phyloP scores from a whole-genome alignment of 1,140 invertebrate genomes.

The Drosophila tani region DNA sequence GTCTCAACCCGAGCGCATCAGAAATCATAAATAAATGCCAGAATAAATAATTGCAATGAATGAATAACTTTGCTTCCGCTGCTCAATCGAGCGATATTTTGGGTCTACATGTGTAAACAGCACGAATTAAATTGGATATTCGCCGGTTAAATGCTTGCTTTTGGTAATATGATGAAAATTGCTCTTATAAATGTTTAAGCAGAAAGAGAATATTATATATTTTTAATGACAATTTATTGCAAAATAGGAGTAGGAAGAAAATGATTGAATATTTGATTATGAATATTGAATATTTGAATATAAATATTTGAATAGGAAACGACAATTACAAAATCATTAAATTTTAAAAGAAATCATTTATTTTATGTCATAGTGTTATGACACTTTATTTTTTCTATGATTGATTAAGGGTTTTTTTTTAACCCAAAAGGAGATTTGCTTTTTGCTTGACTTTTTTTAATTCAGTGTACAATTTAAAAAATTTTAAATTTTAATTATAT shows the following conservation, averaged over 20 bases:
- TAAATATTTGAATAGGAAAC: too few species aligned
- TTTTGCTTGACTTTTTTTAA: too few species aligned
- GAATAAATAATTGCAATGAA: conserved; percentile 44
- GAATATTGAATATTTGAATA: too few species aligned
- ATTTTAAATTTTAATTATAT: too few species aligned
- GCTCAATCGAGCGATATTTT: conserved; percentile 37
- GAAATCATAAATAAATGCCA: conserved; percentile 43
- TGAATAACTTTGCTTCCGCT: conserved; percentile 40
- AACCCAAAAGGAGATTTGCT: too few species aligned
- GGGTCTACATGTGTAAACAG: conserved; percentile 15
- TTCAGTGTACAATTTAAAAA: too few species aligned
- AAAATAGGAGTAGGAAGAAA: background rate
- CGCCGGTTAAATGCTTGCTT: background rate
- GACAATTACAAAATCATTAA: too few species aligned
- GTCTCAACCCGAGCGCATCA: conserved; percentile 20
- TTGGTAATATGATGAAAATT: background rate
- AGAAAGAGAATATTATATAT: background rate
- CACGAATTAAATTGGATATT: conserved; percentile 4
- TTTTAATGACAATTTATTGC: background rate
- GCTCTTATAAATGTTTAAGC: background rate
- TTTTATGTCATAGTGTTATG: too few species aligned
- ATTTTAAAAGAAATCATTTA: too few species aligned
- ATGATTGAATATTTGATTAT: background rate
- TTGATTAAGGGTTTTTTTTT: too few species aligned
- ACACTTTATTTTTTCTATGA: too few species aligned